Evolutionary conservation across 2,888 invertebrate genomes (phyloP).

Genomic region (Acronicta alni): DNA sequence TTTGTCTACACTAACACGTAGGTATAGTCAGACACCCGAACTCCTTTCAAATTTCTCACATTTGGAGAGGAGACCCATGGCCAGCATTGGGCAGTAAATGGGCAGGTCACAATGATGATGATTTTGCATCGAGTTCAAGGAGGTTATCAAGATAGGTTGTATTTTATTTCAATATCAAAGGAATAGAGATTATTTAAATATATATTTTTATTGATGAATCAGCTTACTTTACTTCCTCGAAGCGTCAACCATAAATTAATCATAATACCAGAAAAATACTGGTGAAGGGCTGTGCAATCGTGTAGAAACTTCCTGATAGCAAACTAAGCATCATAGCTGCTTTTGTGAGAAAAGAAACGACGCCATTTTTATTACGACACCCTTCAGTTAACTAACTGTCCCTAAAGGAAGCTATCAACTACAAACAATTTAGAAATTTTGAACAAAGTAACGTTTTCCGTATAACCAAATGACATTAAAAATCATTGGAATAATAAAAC

Average conservation of each 20-base stretch:
- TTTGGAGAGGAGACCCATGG: too few relatives aligned
- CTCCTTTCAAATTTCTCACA: too few relatives aligned
- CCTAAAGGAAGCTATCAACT: conserved; percentile 7
- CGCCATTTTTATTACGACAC: conserved; percentile 25
- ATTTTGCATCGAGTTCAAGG: too few relatives aligned
- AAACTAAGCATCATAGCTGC: conserved; percentile 11
- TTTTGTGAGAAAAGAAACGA: conserved; percentile 25
- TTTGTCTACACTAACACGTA: too few relatives aligned
- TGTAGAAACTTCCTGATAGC: conserved; percentile 41
- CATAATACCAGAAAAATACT: conserved; percentile 24
- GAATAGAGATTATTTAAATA: too few relatives aligned
- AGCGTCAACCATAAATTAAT: conserved; percentile 17
- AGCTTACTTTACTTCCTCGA: too few relatives aligned
- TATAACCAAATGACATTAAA: not conserved
- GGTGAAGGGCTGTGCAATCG: conserved; percentile 24
- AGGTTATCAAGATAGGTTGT: too few relatives aligned
- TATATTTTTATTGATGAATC: too few relatives aligned
- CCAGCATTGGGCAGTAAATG: too few relatives aligned
- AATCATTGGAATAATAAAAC: not conserved
- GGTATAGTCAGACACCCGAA: too few relatives aligned
- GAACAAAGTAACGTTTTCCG: not conserved
- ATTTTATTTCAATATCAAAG: not conserved
- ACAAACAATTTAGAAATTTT: not conserved
- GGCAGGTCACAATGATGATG: too few relatives aligned
- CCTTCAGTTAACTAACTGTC: conserved; percentile 24